Base-by-base conservation (phyloP, 2,888 invertebrate species). In the Subacronicta megacephala region DNA sequence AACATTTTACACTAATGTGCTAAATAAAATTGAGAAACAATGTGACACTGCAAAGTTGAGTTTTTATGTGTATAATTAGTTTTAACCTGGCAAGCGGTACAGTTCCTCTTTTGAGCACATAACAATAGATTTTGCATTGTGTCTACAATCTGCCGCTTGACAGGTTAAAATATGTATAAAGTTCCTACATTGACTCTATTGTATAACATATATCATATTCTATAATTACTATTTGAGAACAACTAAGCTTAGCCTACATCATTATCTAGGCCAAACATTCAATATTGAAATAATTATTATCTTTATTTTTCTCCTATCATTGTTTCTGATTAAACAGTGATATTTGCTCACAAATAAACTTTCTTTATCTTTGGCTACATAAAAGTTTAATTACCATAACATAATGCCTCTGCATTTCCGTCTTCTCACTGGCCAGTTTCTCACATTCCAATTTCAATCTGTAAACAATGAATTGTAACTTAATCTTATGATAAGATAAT, bases 381-480 rank as follows among this genome's bases (percentile, higher is more conserved):
- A 73, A 68, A 74, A 76, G 62, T 71, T 59, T 68, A 75, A 74
- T 96, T 95, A 99, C 99, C 99, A 99, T 99, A 83, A 99, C 99
- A 95, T 99, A 99, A 95, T 99, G 99, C 93, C 99, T 96, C 94
- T 99, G 99, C 97, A 99, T 98, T 95, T 99, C 99, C 81, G 99
- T 99, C 95, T 99, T 99, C 95, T 99, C 99, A 92, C 97, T 97
- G 71, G 98, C 98, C 90, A 99, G 94, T 95, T 99, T 99, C 93
- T 99, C 99, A 95, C 98, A 98, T 95, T 99, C 99, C 95, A 99
- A 95, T 95, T 99, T 99, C 88, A 99, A 95, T 92, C 99, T 99
- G 96, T 55, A 90, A 90, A 75, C 60, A 70, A 72, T 50, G 41
- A 70, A 58, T 67, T 55, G 7, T 53, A 58, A 62, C 31, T 52